These are phyloP conservation scores for Meganola albula DNA, from an alignment of 2,888 invertebrate species.

Conservation along the genomic window DNA sequence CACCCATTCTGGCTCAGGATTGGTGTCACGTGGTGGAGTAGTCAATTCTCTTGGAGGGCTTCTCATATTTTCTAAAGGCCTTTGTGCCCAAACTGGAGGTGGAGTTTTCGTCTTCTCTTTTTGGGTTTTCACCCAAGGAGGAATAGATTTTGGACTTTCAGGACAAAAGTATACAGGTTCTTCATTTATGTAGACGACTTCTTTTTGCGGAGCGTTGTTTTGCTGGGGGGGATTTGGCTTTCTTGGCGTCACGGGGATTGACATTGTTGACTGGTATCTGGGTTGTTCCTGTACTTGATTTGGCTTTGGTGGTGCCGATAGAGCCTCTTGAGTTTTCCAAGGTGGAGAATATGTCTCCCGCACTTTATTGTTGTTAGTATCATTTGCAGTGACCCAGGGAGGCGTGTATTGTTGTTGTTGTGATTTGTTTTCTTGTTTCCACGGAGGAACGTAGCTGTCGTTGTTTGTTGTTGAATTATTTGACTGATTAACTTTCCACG, in stretches of 20 bases:
- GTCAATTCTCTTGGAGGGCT: constrained; percentile 56
- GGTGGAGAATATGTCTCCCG: constrained; percentile 43
- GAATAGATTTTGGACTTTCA: constrained; percentile 65
- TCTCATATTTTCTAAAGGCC: constrained; percentile 57
- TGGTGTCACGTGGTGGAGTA: constrained; percentile 60
- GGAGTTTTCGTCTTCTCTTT: constrained; percentile 72
- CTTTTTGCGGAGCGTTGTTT: constrained; percentile 53
- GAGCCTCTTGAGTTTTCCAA: constrained; percentile 48
- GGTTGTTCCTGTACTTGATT: constrained; percentile 47
- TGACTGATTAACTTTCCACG: constrained; percentile 54
- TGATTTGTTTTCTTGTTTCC: constrained; percentile 52
- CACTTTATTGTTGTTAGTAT: constrained; percentile 49
- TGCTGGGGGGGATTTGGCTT: constrained; percentile 51
- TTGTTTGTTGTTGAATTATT: constrained; percentile 37
- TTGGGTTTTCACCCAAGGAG: constrained; percentile 69
- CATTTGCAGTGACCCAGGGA: constrained; percentile 47
- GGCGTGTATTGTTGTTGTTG: constrained; percentile 50
- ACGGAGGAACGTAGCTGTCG: constrained; percentile 47
- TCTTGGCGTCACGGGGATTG: constrained; percentile 64
- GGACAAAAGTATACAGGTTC: constrained; percentile 68
- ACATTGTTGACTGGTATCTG: constrained; percentile 68
- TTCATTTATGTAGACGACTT: constrained; percentile 65
- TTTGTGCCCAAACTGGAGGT: constrained; percentile 67
- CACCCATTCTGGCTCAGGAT: constrained; percentile 68
- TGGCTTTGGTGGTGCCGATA: constrained; percentile 36